Evolutionary conservation across 2,888 invertebrate species (phyloP), one percentile per base, ranked within the genome.

Genomic region (Heterodera filipjevi): DNA sequence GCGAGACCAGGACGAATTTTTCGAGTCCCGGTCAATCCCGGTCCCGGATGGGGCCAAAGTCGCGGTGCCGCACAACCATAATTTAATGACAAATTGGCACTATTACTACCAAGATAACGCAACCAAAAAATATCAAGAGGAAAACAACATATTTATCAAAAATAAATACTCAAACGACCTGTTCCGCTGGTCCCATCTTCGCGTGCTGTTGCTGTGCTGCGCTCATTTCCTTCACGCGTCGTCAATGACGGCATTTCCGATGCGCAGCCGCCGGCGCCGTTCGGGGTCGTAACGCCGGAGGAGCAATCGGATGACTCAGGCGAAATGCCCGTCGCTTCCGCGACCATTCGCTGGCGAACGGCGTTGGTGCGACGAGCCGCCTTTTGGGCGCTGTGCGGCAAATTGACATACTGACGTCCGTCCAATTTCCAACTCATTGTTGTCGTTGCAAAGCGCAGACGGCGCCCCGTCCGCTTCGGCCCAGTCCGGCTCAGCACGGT

Each of bases 321-420:
- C 66, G 66, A 66, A 33, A 33, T 30, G 66, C 14, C 68, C 68
- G 68, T 10, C 19, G 59, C 59, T n/a, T 59, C 59, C 59, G 59
- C 59, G 12, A 59, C 59, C 59, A 59, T 27, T 59, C 59, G 59
- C 59, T 59, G 59, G 66, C 75, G 66, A n/a, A 75, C 64, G 3
- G 75, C 75, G 12, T 75, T 75, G 5, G 64, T 35, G 66, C 75
- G 44, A 33, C 49, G 59, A 49, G 59, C 59, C 59, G 59, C 59
- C 59, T 59, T 59, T 59, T 59, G 59, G n/a, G 59, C 27, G 27
- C 59, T 27, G 59, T n/a, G n/a, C 27, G n/a, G 59, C 59, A 59
- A 10, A 22, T 59, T 59, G 59, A 59, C 59, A 27, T 59, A 59
- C 27, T 59, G 59, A 2, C 27, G 59, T n/a, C 49, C 8, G 49